Evolutionary conservation across 2,113 vertebrate species (phyloP), one percentile per base, ranked within the genome.

Genomic region (Mugil cephalus): DNA sequence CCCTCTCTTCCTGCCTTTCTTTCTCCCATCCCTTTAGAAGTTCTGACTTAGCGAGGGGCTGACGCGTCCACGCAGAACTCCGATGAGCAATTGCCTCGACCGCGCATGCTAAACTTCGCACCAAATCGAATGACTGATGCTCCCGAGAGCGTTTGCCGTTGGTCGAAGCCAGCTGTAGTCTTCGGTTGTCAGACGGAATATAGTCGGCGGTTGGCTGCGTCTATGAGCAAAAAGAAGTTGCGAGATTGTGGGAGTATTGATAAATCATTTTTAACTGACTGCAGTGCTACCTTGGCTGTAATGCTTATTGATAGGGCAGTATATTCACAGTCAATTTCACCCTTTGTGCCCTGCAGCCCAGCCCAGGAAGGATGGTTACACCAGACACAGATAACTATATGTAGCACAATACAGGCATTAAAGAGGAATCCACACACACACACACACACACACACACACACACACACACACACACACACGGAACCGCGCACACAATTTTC

Each of bases 181-280:
- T 87, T 70, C 73, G 82, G 77, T 82, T 84, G 88, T 90, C 88
- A 83, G 55, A 60, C 8, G 51, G 81, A 73, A 84, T 85, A 77
- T 50, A 52, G 79, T 83, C 46, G 52, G 70, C 1, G 42, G 54
- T 86, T 64, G 47, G 79, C 85, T 70, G 17, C 56, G 69, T 77
- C 77, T 62, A 59, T 39, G 54, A 81, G 67, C 4, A 2, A 60
- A 72, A 80, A 73, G 69, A 74, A 18, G 71, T 79, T 56, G 55
- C n/a, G n/a, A n/a, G n/a, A n/a, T n/a, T 51, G 73, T 36, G n/a
- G 61, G 76, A 24, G 69, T 89, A 91, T 91, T 89, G 91, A 91
- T 91, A 88, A 89, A 90, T 89, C 83, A 88, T 90, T 92, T 92
- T 88, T 83, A 89, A 90, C 74, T 71, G 79, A 92, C 87, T 88